phyloP scores from a whole-genome alignment of 2,888 invertebrate species.

The Drosophila koepferae region DNA sequence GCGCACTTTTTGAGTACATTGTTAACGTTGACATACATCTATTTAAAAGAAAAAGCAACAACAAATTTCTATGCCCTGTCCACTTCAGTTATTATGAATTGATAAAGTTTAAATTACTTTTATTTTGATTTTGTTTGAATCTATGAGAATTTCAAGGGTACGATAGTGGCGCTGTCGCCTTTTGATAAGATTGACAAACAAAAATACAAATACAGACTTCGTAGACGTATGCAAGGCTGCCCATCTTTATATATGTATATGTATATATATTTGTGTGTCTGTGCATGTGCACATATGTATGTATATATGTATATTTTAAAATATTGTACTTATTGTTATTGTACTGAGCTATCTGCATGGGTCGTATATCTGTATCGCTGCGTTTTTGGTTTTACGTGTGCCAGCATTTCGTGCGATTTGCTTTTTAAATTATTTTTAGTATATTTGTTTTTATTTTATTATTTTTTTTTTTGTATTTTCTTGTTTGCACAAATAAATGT shows the following conservation, averaged over 20 bases:
- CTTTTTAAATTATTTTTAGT: constrained; percentile 51
- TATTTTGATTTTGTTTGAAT: constrained; percentile 58
- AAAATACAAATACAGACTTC: constrained; percentile 38
- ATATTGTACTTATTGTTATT: constrained; percentile 10
- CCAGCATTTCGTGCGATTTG: constrained; percentile 55
- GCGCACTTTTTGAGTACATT: constrained; percentile 21
- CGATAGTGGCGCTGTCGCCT: constrained; percentile 55
- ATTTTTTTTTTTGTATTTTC: neutral
- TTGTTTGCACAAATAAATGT: constrained; percentile 41
- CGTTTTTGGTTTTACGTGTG: constrained; percentile 56
- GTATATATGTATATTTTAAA: constrained; percentile 9
- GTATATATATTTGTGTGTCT: constrained; percentile 2
- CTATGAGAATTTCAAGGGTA: constrained; percentile 71
- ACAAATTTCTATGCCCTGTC: constrained; percentile 16
- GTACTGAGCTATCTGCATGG: constrained; percentile 51
- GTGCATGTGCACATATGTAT: neutral
- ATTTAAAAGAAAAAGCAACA: constrained; percentile 11
- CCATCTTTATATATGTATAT: constrained; percentile 33
- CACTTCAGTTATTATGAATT: constrained; percentile 51
- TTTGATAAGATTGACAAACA: constrained; percentile 75
- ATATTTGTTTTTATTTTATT: constrained; percentile 16
- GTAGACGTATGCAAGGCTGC: constrained; percentile 41
- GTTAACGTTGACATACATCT: neutral
- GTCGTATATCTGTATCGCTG: constrained; percentile 56
- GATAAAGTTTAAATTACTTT: constrained; percentile 50